phyloP scores from a whole-genome alignment of 1,140 invertebrate genomes.

The Leptoteleia sp. region DNA sequence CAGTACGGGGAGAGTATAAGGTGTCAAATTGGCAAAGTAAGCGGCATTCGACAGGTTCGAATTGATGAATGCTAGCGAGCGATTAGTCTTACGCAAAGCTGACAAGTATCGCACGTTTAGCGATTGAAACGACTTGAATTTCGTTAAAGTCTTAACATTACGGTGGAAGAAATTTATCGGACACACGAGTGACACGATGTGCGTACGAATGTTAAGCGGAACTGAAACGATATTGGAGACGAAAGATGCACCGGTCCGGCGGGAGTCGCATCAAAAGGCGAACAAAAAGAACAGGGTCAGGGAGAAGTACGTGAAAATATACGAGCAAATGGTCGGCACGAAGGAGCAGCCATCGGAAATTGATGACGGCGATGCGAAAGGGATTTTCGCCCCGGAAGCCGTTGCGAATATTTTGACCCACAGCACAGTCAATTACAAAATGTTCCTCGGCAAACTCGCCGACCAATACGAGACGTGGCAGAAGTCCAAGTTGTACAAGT shows the following conservation, averaged over 20 bases:
- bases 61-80: neutral
- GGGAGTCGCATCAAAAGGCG: constrained; percentile 21
- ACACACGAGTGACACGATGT: constrained; percentile 64
- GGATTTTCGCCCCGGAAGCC: constrained; percentile 19
- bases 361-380: neutral
- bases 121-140: neutral
- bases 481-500: constrained; percentile 72
- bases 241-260: constrained; percentile 16
- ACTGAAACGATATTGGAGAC: constrained; percentile 20
- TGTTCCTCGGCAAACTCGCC: constrained; percentile 57
- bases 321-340: constrained; percentile 63
- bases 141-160: too few relatives aligned
- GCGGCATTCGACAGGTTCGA: constrained; percentile 11
- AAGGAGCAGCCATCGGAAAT: constrained; percentile 13
- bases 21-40: constrained; percentile 29
- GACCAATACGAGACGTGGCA: constrained; percentile 56
- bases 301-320: constrained; percentile 73
- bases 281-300: constrained; percentile 67
- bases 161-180: too few relatives aligned
- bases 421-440: constrained; percentile 67
- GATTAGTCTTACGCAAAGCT: constrained; percentile 13
- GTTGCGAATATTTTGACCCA: constrained; percentile 54
- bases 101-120: neutral
- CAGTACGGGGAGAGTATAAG: constrained; percentile 11
- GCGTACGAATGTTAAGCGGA: constrained; percentile 68